These are phyloP conservation scores for Acanthopagrus latus DNA, from an alignment of 2,797 vertebrate genomes.

Conservation along the genomic window DNA sequence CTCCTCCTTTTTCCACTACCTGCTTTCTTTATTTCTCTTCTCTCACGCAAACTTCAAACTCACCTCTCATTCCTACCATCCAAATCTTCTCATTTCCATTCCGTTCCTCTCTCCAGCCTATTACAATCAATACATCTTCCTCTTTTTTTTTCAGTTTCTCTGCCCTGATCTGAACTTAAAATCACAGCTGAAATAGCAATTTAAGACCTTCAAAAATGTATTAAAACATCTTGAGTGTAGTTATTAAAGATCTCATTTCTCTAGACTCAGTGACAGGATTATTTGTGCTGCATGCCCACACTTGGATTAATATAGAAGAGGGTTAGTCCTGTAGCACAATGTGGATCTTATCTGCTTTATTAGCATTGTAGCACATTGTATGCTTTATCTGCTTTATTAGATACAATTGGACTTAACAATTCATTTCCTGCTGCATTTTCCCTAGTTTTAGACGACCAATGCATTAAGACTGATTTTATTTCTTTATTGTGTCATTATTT, in stretches of 20 bases:
- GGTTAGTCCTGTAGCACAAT: slow-evolving; percentile 28
- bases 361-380: slow-evolving; percentile 28
- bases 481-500: slow-evolving; percentile 22
- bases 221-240: slow-evolving; percentile 45
- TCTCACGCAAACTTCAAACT: slow-evolving; percentile 8
- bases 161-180: slow-evolving; percentile 42
- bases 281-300: slow-evolving; percentile 37
- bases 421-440: slow-evolving; percentile 25
- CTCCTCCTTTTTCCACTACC: neutral
- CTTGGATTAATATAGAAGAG: slow-evolving; percentile 45
- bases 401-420: slow-evolving; percentile 33
- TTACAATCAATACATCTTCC: no score
- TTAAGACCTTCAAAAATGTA: slow-evolving; percentile 39
- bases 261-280: slow-evolving; percentile 35
- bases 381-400: slow-evolving; percentile 49
- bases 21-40: no score
- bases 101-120: neutral
- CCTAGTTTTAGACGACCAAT: neutral
- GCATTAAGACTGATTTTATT: slow-evolving; percentile 20
- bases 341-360: slow-evolving; percentile 56
- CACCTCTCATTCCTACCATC: slow-evolving; percentile 21
- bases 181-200: slow-evolving; percentile 35
- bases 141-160: neutral
- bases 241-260: slow-evolving; percentile 56
- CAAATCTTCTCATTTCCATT: slow-evolving; percentile 44